Evolutionary conservation across 1,140 invertebrate species (phyloP).

Genomic region (Euura lappo): DNA sequence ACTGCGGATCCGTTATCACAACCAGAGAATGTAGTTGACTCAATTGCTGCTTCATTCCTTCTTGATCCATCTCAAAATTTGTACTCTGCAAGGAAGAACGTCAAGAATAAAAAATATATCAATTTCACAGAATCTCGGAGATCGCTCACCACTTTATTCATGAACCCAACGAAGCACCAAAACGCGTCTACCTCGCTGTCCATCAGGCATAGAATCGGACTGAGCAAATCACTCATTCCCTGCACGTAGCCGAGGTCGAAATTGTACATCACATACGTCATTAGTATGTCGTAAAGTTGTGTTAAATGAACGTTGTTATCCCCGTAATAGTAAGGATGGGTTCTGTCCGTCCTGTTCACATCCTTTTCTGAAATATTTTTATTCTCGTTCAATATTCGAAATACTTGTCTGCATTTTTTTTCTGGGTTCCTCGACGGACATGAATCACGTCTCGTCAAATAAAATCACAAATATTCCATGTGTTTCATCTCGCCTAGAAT

Average conservation of each 20-base stretch:
- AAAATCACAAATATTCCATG: no score
- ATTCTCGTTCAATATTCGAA: neutral
- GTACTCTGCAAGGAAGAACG: slow-evolving; percentile 66
- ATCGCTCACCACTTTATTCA: slow-evolving; percentile 87
- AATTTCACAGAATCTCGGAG: slow-evolving; percentile 9
- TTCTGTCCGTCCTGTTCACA: slow-evolving; percentile 94
- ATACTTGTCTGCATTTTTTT: no score
- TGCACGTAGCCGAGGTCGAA: slow-evolving; percentile 97
- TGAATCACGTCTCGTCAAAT: no score
- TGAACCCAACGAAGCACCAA: slow-evolving; percentile 99
- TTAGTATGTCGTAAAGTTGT: slow-evolving; percentile 89
- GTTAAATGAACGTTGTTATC: slow-evolving; percentile 90
- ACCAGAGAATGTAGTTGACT: slow-evolving; percentile 83
- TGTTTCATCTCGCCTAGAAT: no score
- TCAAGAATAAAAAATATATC: slow-evolving; percentile 21
- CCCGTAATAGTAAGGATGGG: slow-evolving; percentile 88
- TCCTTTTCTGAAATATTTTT: slow-evolving; percentile 84
- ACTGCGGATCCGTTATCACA: slow-evolving; percentile 79
- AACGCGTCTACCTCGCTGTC: slow-evolving; percentile 95
- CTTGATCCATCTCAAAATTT: slow-evolving; percentile 98
- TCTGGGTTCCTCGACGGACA: no score
- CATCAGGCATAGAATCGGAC: slow-evolving; percentile 90
- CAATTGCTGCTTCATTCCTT: slow-evolving; percentile 95
- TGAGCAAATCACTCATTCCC: slow-evolving; percentile 97
- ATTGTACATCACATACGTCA: slow-evolving; percentile 99